These are phyloP conservation scores for Drosophila aldrichi DNA, from an alignment of 2,888 invertebrate genomes.

Conservation along the genomic window DNA sequence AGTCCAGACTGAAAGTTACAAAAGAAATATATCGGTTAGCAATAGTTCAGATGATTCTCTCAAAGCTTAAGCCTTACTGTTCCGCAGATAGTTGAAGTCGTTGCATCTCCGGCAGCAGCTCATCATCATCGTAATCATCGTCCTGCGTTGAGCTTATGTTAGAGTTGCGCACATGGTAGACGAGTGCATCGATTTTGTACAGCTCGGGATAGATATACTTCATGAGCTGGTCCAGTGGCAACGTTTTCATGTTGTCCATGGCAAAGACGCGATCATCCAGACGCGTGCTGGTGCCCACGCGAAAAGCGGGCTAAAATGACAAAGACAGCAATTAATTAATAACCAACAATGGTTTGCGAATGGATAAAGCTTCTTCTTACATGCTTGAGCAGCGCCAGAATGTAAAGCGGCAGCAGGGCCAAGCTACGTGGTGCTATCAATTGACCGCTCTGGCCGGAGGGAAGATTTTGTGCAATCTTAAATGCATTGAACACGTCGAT, in stretches of 20 bases:
- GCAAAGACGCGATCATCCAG: conserved; percentile 97
- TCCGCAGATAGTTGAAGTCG: conserved; percentile 94
- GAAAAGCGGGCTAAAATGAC: conserved; percentile 91
- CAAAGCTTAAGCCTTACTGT: conserved; percentile 85
- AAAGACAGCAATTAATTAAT: not conserved
- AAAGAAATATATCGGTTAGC: not conserved
- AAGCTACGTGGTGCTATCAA: conserved; percentile 92
- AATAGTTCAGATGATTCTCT: fast-evolving
- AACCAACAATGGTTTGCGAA: not conserved
- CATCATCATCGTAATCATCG: conserved; percentile 81
- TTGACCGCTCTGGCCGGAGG: conserved; percentile 87
- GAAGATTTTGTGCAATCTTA: conserved; percentile 88
- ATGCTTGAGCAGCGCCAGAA: conserved; percentile 95
- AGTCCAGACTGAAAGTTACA: conserved; percentile 87
- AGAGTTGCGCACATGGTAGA: conserved; percentile 85
- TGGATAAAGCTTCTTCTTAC: conserved; percentile 87
- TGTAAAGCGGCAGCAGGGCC: conserved; percentile 93
- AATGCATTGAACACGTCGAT: conserved; percentile 94
- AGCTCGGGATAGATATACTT: conserved; percentile 96
- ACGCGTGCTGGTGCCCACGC: conserved; percentile 94
- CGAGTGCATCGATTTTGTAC: conserved; percentile 93
- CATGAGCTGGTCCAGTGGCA: conserved; percentile 92
- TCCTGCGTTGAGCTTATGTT: conserved; percentile 61
- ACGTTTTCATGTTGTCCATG: conserved; percentile 96
- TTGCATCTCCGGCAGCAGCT: conserved; percentile 88